Conservation (phyloP, 2,888 invertebrate genomes). For the Phorcus lineatus region DNA sequence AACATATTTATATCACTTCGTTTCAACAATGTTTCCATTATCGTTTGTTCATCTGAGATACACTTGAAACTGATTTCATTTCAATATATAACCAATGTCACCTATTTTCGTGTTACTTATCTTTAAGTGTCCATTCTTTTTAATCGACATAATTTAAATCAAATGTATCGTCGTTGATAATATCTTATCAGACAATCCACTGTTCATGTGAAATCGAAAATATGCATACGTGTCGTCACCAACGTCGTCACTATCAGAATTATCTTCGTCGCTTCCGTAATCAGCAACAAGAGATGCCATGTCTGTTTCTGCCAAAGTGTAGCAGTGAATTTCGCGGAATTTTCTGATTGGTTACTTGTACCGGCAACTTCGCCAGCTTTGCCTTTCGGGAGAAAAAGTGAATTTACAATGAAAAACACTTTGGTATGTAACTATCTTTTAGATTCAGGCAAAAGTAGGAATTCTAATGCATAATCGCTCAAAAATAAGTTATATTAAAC, state of each 20-base stretch:
- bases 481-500: background rate
- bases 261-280: slow-evolving; percentile 65
- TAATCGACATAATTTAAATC: too few relatives aligned
- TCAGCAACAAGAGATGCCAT: slow-evolving; percentile 74
- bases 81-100: too few relatives aligned
- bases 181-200: too few relatives aligned
- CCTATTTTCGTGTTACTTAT: too few relatives aligned
- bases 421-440: background rate
- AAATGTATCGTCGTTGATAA: too few relatives aligned
- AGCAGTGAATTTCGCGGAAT: slow-evolving; percentile 25
- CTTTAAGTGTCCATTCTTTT: too few relatives aligned
- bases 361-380: slow-evolving; percentile 46
- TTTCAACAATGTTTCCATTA: too few relatives aligned
- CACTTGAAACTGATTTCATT: too few relatives aligned
- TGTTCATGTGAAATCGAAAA: too few relatives aligned
- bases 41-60: too few relatives aligned
- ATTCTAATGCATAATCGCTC: background rate
- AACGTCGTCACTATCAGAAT: slow-evolving; percentile 43
- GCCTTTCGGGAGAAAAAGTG: slow-evolving; percentile 22
- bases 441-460: background rate
- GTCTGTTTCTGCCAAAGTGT: slow-evolving; percentile 27
- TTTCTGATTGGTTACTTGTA: slow-evolving; percentile 55
- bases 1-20: too few relatives aligned
- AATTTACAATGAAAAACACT: slow-evolving; percentile 36
- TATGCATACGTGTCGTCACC: background rate